These are phyloP conservation scores for Megamerina dolium DNA, from an alignment of 2,888 invertebrate genomes.

Conservation along the genomic window DNA sequence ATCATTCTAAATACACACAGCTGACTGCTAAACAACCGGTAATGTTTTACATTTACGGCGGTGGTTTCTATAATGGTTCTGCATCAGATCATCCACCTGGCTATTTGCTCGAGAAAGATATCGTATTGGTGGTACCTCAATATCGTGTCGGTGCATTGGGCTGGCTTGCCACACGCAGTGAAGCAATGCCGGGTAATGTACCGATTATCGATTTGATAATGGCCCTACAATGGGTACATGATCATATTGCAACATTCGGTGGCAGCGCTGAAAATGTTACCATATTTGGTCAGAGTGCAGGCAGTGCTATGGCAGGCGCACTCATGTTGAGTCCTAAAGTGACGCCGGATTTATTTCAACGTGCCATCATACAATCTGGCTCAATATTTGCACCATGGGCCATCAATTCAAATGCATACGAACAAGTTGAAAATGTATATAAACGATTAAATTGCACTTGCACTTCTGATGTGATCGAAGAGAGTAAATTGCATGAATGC, in stretches of 20 bases:
- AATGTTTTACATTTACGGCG: slow-evolving; percentile 50
- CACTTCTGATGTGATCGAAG: slow-evolving; percentile 22
- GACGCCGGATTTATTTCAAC: slow-evolving; percentile 44
- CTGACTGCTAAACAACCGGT: slow-evolving; percentile 41
- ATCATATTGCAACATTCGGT: slow-evolving; percentile 51
- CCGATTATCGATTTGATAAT: slow-evolving; percentile 52
- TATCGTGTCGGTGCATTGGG: slow-evolving; percentile 53
- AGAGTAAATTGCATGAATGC: slow-evolving; percentile 30
- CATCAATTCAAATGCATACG: slow-evolving; percentile 43
- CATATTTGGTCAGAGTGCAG: slow-evolving; percentile 54
- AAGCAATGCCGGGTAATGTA: slow-evolving; percentile 53
- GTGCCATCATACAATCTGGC: slow-evolving; percentile 54
- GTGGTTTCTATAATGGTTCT: slow-evolving; percentile 47
- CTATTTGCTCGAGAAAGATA: slow-evolving; percentile 50
- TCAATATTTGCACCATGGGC: slow-evolving; percentile 52
- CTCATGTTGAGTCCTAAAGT: slow-evolving; percentile 49
- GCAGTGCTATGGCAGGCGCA: slow-evolving; percentile 50
- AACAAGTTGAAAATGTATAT: slow-evolving; percentile 38
- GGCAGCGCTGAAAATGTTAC: slow-evolving; percentile 52
- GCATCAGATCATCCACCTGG: slow-evolving; percentile 44
- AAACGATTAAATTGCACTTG: slow-evolving; percentile 33
- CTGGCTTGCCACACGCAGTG: slow-evolving; percentile 51
- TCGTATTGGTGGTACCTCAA: slow-evolving; percentile 51
- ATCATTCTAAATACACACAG: slow-evolving; percentile 24
- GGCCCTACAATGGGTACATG: slow-evolving; percentile 53